A percentile compares a stretch with the other conserved stretches of the same genome.
Conservation (phyloP, 2,888 invertebrate genomes). For the Nymphalis polychloros region DNA sequence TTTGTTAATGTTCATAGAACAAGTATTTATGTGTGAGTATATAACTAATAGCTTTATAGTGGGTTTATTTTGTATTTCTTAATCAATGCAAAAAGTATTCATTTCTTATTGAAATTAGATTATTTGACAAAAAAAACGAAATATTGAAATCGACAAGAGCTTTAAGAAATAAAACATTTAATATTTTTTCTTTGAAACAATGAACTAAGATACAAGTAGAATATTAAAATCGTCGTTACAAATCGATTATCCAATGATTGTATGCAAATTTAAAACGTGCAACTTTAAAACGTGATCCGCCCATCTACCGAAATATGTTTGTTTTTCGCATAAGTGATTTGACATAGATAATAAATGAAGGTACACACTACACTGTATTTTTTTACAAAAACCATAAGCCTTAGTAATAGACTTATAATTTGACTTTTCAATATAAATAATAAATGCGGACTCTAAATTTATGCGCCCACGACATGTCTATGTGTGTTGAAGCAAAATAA, state of each 20-base stretch:
- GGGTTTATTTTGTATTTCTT: background rate
- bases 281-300: conserved; percentile 30
- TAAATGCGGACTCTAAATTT: no score
- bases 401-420: no score
- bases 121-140: background rate
- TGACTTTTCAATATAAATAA: no score
- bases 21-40: conserved; percentile 22
- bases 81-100: background rate
- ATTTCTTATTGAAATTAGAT: background rate
- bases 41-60: conserved; percentile 3
- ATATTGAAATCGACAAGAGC: background rate
- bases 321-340: conserved; percentile 26
- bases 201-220: background rate
- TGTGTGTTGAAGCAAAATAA: no score
- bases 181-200: background rate
- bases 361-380: background rate
- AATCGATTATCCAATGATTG: conserved; percentile 25
- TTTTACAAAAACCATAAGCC: no score
- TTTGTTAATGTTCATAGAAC: conserved; percentile 49
- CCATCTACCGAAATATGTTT: conserved; percentile 29
- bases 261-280: conserved; percentile 33
- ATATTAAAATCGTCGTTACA: conserved; percentile 15
- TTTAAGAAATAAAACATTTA: background rate
- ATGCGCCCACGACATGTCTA: no score
- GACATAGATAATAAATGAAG: conserved; percentile 18